phyloP scores from a whole-genome alignment of 2,888 invertebrate genomes.

The Dorcus hopei region DNA sequence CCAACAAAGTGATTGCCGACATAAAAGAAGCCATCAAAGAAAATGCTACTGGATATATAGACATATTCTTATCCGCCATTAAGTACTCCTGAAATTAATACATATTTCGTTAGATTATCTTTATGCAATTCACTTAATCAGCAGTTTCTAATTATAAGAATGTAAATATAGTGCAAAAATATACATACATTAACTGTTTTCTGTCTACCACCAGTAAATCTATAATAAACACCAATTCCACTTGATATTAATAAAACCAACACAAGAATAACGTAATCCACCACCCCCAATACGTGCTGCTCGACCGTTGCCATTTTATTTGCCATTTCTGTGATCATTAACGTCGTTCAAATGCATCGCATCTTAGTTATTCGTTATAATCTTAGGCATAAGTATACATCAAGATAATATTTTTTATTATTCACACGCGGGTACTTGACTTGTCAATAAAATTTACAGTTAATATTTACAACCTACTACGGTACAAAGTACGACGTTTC shows the following conservation, averaged over 20 bases:
- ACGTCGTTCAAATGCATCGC: too few species aligned
- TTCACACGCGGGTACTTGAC: too few species aligned
- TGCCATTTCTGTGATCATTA: neutral
- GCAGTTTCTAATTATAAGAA: too few species aligned
- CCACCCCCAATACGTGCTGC: conserved; percentile 1
- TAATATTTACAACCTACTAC: too few species aligned
- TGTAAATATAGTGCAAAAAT: too few species aligned
- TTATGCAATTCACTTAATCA: too few species aligned
- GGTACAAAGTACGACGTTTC: too few species aligned
- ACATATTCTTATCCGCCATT: conserved; percentile 77
- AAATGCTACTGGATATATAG: conserved; percentile 76
- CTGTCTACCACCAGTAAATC: conserved; percentile 64
- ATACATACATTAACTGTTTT: conserved; percentile 53
- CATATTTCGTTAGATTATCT: too few species aligned
- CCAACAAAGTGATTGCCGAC: conserved; percentile 86
- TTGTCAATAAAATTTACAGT: too few species aligned
- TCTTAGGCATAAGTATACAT: neutral
- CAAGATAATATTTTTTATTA: too few species aligned
- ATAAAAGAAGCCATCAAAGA: conserved; percentile 93
- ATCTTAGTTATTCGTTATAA: too few species aligned
- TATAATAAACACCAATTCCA: conserved; percentile 72
- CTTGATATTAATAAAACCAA: conserved; percentile 66
- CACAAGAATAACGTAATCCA: conserved; percentile 70
- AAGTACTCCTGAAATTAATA: conserved; percentile 69
- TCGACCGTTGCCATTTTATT: conserved; percentile 1